These are phyloP conservation scores for Chiloscyllium punctatum DNA, from an alignment of 2,797 vertebrate genomes.

Conservation along the genomic window DNA sequence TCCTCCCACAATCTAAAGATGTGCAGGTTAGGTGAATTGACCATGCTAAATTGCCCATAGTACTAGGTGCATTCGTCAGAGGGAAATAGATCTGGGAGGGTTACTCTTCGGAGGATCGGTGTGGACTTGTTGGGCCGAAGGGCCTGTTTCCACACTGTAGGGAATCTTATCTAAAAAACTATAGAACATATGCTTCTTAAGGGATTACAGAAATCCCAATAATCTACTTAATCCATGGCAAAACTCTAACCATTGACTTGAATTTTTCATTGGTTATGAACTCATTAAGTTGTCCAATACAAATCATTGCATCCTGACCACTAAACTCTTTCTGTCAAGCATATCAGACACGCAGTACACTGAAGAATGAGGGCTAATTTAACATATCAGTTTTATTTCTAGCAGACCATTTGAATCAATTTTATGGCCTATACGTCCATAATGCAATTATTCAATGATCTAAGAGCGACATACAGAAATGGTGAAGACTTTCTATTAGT, in stretches of 20 bases:
- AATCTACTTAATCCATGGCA: too few species aligned
- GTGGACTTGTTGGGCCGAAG: too few species aligned
- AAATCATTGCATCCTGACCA: neutral
- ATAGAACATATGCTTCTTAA: too few species aligned
- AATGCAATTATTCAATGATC: neutral
- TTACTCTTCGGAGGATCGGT: too few species aligned
- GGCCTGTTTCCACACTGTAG: too few species aligned
- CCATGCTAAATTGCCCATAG: too few species aligned
- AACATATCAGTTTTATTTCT: neutral
- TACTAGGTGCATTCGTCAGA: too few species aligned
- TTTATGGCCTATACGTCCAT: neutral
- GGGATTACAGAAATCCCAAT: too few species aligned
- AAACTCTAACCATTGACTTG: neutral
- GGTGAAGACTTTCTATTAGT: neutral
- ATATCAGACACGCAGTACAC: neutral
- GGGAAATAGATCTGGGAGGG: too few species aligned
- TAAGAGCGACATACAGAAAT: neutral
- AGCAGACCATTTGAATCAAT: neutral
- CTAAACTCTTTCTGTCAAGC: neutral
- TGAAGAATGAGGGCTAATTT: neutral
- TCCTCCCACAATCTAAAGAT: too few species aligned
- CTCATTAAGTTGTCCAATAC: neutral
- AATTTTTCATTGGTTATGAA: neutral
- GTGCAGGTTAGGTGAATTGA: too few species aligned
- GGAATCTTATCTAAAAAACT: too few species aligned